Evolutionary conservation across 2,797 vertebrate species (phyloP), one percentile per base, ranked within the genome.

Genomic region (Clarias platycephalus): DNA sequence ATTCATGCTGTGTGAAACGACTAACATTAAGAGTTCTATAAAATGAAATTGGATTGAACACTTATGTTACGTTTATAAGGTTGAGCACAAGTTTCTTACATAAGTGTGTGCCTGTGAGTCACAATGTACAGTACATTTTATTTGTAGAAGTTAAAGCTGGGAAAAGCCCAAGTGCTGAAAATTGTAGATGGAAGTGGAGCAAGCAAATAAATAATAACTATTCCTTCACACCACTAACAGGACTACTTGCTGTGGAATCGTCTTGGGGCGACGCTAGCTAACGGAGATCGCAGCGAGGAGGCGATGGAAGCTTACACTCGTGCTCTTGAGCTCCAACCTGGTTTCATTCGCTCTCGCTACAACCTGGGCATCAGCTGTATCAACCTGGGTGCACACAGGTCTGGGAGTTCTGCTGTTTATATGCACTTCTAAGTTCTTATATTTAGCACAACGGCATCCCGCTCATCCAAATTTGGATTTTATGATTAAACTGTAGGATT

Each of bases 351-450:
- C 66, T 99, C 98, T 88, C 96, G 98, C 87, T 99, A 99, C 93
- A 99, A 99, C 89, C 91, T 99, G 89, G 98, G 98, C 57, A 99
- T 99, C 91, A 99, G 98, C 93, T 99, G 98, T 87, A 98, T 99
- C 91, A 99, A 99, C 92, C 93, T 99, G 89, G 98, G 98, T 22
- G 96, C 97, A 3, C 97, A 99, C 95, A 97, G 97, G 98, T 98
- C 85, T 94, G 93, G 83, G 16, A 85, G 60, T 40, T 26, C 40
- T 53, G 31, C 6, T 34, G 8, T 22, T 80, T 31, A 66, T 60
- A 8, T 80, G 12, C 9, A 1, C 24, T 16, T 44, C 28, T 49
- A 24, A 0, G 2, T 31, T 24, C 7, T 79, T 79, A 58, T 10
- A 60, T 24, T 75, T 57, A 40, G 3, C 22, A 16, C 15, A n/a